Conservation (phyloP, 2,113 vertebrate species). For the Saccopteryx bilineata region DNA sequence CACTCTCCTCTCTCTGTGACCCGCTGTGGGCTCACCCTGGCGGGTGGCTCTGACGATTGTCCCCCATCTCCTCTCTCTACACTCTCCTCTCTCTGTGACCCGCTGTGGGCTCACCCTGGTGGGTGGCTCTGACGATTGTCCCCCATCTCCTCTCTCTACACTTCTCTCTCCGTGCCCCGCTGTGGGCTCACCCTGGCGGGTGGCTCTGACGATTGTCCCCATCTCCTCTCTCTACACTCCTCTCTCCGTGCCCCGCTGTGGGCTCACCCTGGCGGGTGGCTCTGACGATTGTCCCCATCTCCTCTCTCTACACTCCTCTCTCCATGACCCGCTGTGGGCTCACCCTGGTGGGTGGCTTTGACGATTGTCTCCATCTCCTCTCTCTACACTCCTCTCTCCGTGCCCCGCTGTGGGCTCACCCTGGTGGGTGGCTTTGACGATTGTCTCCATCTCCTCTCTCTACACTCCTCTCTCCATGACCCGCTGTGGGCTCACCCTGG, state of each 20-base stretch:
- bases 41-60: background rate
- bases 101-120: background rate
- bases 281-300: background rate
- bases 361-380: background rate
- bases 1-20: background rate
- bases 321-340: background rate
- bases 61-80: background rate
- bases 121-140: background rate
- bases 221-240: background rate
- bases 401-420: background rate
- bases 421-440: background rate
- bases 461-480: background rate
- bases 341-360: background rate
- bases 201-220: background rate
- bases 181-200: background rate
- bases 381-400: background rate
- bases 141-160: too few species aligned
- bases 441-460: too few species aligned
- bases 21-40: background rate
- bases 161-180: background rate
- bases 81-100: background rate
- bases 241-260: background rate
- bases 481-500: background rate
- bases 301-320: background rate
- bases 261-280: background rate